Evolutionary conservation across 2,113 vertebrate species (phyloP).

Genomic region (Pterocles gutturalis): DNA sequence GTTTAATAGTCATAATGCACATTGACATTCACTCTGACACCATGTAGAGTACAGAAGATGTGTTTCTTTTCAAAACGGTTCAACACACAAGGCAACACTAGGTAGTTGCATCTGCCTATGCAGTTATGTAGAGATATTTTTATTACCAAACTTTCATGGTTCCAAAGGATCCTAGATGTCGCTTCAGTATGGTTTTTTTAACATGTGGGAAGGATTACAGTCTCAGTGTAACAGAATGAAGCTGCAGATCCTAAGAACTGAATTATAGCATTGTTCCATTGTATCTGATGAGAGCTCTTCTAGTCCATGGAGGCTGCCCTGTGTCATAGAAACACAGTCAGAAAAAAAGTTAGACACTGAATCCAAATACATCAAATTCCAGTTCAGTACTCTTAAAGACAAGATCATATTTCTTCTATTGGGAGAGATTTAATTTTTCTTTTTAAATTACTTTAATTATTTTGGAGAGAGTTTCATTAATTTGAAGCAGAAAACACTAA

Average conservation of each 20-base stretch:
- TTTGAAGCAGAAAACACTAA: neutral
- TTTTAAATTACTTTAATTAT: neutral
- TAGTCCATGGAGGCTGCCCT: neutral
- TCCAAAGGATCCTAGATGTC: neutral
- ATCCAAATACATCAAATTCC: neutral
- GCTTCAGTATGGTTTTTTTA: no score
- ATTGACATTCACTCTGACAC: neutral
- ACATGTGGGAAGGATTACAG: neutral
- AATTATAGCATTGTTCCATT: neutral
- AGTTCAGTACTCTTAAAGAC: neutral
- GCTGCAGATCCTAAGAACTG: neutral
- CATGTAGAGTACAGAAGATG: neutral
- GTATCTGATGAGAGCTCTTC: neutral
- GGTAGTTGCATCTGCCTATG: neutral
- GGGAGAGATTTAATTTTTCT: neutral
- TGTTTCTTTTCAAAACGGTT: neutral
- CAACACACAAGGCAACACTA: neutral
- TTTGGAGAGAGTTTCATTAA: neutral
- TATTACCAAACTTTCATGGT: neutral
- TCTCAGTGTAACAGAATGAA: neutral
- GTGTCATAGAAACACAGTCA: neutral
- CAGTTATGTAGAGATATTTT: neutral
- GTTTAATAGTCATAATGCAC: neutral
- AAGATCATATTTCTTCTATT: neutral
- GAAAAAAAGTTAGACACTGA: neutral